Conservation (phyloP, 1,140 invertebrate species). For the Scaptodrosophila lebanonensis region DNA sequence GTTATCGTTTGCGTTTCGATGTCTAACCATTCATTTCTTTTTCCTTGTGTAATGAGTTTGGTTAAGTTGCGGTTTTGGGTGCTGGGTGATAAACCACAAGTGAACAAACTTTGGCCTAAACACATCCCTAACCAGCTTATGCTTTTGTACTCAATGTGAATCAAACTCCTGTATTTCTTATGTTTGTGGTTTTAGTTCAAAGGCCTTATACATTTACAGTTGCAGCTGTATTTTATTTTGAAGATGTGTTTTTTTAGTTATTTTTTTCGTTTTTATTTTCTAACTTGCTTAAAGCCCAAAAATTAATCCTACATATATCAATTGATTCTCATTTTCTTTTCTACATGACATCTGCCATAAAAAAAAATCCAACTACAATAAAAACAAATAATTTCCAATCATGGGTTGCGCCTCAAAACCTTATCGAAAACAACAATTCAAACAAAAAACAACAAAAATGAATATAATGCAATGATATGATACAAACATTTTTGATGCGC, state of each 20-base stretch:
- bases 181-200: no score
- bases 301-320: conserved; percentile 53
- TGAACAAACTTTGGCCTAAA: no score
- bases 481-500: conserved; percentile 14
- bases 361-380: conserved; percentile 10
- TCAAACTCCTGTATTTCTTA: no score
- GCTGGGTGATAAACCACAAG: no score
- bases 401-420: background rate
- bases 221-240: conserved; percentile 27
- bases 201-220: conserved; percentile 25
- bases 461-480: conserved; percentile 43
- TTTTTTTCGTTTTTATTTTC: background rate
- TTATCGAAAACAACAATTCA: conserved; percentile 46
- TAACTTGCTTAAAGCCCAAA: conserved; percentile 27
- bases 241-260: conserved; percentile 17
- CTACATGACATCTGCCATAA: conserved; percentile 22
- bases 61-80: conserved; percentile 29
- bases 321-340: conserved; percentile 38
- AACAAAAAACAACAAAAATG: conserved; percentile 53
- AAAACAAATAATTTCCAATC: conserved; percentile 29
- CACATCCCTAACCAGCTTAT: conserved; percentile 29
- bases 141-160: conserved; percentile 46
- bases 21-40: conserved; percentile 14
- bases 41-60: conserved; percentile 11
- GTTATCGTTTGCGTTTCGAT: conserved; percentile 8